Percentiles rank a stretch among this genome's conserved stretches.
These are phyloP conservation scores for Chloroceryle inda DNA, from an alignment of 2,797 vertebrate genomes.

Conservation along the genomic window DNA sequence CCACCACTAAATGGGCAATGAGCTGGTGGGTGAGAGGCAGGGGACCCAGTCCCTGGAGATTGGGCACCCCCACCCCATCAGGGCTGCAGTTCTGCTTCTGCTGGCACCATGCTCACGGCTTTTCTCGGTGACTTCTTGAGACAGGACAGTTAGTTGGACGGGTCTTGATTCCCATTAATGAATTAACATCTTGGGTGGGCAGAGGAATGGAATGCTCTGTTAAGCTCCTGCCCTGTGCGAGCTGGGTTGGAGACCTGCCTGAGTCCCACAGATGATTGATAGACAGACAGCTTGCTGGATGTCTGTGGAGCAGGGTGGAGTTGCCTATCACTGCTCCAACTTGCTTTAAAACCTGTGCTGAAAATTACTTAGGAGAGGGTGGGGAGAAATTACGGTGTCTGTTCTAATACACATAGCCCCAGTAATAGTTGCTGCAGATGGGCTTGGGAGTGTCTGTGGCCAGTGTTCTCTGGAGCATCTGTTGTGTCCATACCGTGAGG, in stretches of 20 bases:
- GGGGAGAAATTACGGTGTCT: neutral
- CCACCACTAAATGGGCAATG: neutral
- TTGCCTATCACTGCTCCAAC: neutral
- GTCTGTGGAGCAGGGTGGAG: neutral
- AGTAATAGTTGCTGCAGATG: neutral
- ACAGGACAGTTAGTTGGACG: neutral
- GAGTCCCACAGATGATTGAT: neutral
- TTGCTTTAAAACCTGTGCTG: neutral
- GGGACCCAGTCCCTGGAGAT: neutral
- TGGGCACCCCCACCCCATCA: neutral
- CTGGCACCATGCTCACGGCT: accelerated
- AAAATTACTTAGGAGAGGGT: neutral
- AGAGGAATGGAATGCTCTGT: neutral
- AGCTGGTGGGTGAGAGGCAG: neutral
- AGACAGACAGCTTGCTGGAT: neutral
- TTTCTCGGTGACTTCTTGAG: neutral
- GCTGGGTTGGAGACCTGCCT: neutral
- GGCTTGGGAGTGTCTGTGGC: constrained; percentile 10
- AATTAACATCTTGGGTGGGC: neutral
- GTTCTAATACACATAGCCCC: neutral
- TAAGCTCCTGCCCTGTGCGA: neutral
- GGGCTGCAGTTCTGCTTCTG: neutral
- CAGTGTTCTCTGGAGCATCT: neutral
- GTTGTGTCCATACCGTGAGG: neutral
- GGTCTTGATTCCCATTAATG: neutral